Base-by-base conservation (phyloP, 1,140 invertebrate genomes). In the Pseudachorutes palmiensis region DNA sequence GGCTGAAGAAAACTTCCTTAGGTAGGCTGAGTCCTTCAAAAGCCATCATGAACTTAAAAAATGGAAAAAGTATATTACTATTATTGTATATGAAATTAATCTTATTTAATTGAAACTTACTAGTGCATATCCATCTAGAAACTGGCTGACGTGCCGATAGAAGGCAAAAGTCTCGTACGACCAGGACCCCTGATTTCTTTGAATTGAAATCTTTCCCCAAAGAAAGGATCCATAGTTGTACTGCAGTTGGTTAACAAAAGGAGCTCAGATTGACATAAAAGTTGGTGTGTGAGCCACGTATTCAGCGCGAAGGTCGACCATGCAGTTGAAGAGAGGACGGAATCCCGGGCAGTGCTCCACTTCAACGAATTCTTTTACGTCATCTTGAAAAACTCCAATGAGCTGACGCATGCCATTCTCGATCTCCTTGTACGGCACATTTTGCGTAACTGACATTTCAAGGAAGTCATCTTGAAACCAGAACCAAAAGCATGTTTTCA, bases 401-500 rank as follows among this genome's bases (percentile, higher is more conserved):
- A 29, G 9, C 30, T 61, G 59, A 33, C 30, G 9, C 19, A 29
- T 61, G 14, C 24, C 59, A 22, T 5, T 14, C 30, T 61, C 29
- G 16, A 61, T 12, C 5, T 9, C 16, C 5, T 32, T 29, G 12
- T 28, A 61, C 29, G 59, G 59, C 14, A 61, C 30, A 9, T 29
- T 29, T 19, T 61, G 16, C 9, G 16, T 29, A 61, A 61, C 12
- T 3, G 2, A 14, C 12, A 12, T 29, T 61, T 61, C 59, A 26
- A 61, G 12, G 12, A 22, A 9, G 30, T 61, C 59, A 24, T 61
- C 59, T 22, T 14, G 5, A 32, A 28, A 61, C 59, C 59, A 61
- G 9, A 61, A 29, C 59, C 59, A 61, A 29, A 61, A 61, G 29
- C 12, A 61, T 26, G 32, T 61, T 61, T 61, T 61, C 16, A 32